Conservation (phyloP, 2,797 vertebrate genomes). For the Acanthurus lineatus region DNA sequence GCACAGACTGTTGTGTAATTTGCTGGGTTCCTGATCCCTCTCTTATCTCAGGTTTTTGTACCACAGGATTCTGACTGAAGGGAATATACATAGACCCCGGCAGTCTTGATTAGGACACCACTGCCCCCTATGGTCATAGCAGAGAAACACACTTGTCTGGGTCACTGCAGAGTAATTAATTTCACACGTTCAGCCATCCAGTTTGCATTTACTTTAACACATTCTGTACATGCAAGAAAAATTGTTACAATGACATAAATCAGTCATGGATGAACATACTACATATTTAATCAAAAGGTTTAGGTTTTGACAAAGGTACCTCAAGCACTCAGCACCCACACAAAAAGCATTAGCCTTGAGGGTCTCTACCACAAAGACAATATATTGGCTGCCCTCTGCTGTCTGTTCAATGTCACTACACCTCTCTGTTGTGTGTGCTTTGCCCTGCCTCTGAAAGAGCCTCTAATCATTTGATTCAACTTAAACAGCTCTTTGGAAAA, state of each 20-base stretch:
- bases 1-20: slow-evolving; percentile 70
- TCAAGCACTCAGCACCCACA: neutral
- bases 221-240: slow-evolving; percentile 6
- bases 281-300: neutral
- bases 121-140: slow-evolving; percentile 74
- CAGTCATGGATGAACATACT: neutral
- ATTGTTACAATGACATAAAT: neutral
- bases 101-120: slow-evolving; percentile 26
- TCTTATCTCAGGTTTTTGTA: slow-evolving; percentile 60
- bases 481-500: slow-evolving; percentile 54
- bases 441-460: neutral
- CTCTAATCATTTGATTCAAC: slow-evolving; percentile 57
- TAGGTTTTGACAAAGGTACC: neutral
- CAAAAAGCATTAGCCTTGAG: neutral
- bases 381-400: slow-evolving; percentile 72
- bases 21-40: slow-evolving; percentile 51
- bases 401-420: slow-evolving; percentile 56
- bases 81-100: slow-evolving; percentile 5
- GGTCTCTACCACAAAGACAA: slow-evolving; percentile 29
- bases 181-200: slow-evolving; percentile 24
- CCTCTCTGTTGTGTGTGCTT: neutral
- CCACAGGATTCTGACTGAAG: slow-evolving; percentile 52
- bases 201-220: neutral
- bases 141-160: slow-evolving; percentile 42
- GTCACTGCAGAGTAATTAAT: slow-evolving; percentile 54